These are phyloP conservation scores for Motacilla alba DNA, from an alignment of 2,113 vertebrate species.

Conservation along the genomic window DNA sequence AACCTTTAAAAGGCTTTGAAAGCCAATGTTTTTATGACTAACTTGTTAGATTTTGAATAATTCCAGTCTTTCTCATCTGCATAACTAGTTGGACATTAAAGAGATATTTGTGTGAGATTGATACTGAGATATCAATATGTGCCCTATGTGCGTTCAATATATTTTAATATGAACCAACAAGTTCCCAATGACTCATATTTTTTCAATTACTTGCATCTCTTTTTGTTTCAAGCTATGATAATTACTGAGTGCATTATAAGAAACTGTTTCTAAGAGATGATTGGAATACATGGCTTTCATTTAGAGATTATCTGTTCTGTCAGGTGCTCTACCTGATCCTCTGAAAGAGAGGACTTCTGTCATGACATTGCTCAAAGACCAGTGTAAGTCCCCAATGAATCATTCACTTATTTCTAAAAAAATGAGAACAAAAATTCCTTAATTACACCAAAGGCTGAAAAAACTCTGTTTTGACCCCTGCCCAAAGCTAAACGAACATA, in stretches of 20 bases:
- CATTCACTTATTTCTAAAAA: background rate
- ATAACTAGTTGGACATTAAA: background rate
- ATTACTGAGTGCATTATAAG: background rate
- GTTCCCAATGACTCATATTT: background rate
- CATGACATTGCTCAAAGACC: background rate
- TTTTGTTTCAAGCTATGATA: background rate
- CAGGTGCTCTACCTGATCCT: background rate
- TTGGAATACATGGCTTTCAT: background rate
- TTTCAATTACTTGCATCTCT: background rate
- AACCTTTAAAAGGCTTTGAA: background rate
- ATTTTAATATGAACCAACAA: background rate
- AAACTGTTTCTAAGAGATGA: background rate
- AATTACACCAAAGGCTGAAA: background rate
- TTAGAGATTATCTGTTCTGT: background rate
- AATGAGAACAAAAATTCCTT: background rate
- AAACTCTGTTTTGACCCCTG: background rate
- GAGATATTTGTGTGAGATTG: background rate
- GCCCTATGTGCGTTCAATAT: fast-evolving
- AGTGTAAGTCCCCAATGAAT: background rate
- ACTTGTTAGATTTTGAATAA: background rate
- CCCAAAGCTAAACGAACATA: background rate
- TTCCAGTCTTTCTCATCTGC: background rate
- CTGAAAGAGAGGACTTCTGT: background rate
- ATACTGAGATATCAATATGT: background rate
- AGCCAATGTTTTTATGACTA: background rate